These are phyloP conservation scores for Menidia menidia DNA, from an alignment of 2,797 vertebrate genomes.

Conservation along the genomic window DNA sequence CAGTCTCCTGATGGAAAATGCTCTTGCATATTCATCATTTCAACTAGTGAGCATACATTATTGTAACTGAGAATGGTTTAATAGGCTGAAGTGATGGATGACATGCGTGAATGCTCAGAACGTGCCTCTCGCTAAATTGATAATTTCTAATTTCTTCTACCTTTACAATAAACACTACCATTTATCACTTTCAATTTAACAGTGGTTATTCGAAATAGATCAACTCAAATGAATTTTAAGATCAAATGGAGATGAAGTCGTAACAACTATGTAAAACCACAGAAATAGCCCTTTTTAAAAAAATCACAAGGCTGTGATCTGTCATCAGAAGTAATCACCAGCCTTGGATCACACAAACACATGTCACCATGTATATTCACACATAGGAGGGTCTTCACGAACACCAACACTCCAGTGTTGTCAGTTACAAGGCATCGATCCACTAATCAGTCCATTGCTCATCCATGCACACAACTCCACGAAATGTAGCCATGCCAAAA, in stretches of 20 bases:
- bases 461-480: constrained; percentile 21
- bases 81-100: constrained; percentile 56
- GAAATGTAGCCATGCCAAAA: constrained; percentile 30
- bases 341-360: constrained; percentile 65
- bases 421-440: constrained; percentile 35
- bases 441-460: constrained; percentile 42
- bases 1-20: constrained; percentile 52
- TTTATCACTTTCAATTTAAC: constrained; percentile 27
- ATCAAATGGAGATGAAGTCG: constrained; percentile 15
- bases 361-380: constrained; percentile 31
- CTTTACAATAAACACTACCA: constrained; percentile 20
- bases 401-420: constrained; percentile 18
- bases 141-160: constrained; percentile 40
- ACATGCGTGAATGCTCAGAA: constrained; percentile 45
- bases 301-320: constrained; percentile 75
- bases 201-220: constrained; percentile 5
- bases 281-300: constrained; percentile 79
- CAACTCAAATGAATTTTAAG: not conserved
- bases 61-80: constrained; percentile 34
- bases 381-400: constrained; percentile 15
- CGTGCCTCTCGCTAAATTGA: constrained; percentile 40
- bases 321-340: constrained; percentile 80
- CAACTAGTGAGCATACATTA: constrained; percentile 47
- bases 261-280: constrained; percentile 25
- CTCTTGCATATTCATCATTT: constrained; percentile 66